Conservation (phyloP, 2,888 invertebrate genomes). For the Sphaerophoria taeniata region DNA sequence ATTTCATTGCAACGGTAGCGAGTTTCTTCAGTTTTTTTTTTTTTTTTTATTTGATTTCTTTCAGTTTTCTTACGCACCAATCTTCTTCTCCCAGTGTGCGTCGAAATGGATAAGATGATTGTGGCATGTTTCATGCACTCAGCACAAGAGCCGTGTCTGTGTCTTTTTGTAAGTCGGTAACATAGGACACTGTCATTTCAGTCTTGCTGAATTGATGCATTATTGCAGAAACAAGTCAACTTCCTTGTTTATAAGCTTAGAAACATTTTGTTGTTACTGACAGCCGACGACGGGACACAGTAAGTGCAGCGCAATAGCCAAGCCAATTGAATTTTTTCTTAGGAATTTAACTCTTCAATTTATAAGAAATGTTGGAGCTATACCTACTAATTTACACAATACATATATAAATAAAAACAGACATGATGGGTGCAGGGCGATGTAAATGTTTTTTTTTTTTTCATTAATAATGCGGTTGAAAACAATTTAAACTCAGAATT, state of each 20-base stretch:
- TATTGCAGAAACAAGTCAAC: conserved; percentile 72
- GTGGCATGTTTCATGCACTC: conserved; percentile 15
- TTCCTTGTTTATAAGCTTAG: conserved; percentile 52
- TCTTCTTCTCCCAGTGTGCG: conserved; percentile 56
- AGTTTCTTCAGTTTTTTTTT: conserved; percentile 38
- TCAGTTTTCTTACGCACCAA: conserved; percentile 65
- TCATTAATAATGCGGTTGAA: no score
- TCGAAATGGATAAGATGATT: conserved; percentile 69
- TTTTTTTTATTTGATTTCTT: conserved; percentile 26
- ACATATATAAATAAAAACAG: not conserved
- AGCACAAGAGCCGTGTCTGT: not conserved
- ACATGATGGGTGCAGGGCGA: no score
- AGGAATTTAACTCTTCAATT: conserved; percentile 41
- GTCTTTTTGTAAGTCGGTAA: no score
- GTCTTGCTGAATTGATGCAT: conserved; percentile 62
- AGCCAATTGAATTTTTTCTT: conserved; percentile 18
- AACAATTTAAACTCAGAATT: conserved; percentile 17
- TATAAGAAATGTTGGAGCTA: not conserved
- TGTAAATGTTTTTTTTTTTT: not conserved
- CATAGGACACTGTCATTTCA: conserved; percentile 50
- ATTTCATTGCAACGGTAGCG: conserved; percentile 64
- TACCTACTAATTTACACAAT: no score
- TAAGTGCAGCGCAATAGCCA: not conserved
- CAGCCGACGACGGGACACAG: conserved; percentile 22
- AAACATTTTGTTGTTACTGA: conserved; percentile 38